A percentile compares a stretch with the other conserved stretches of the same genome.
phyloP scores from a whole-genome alignment of 2,797 vertebrate species.

The Orestias chungarensis region DNA sequence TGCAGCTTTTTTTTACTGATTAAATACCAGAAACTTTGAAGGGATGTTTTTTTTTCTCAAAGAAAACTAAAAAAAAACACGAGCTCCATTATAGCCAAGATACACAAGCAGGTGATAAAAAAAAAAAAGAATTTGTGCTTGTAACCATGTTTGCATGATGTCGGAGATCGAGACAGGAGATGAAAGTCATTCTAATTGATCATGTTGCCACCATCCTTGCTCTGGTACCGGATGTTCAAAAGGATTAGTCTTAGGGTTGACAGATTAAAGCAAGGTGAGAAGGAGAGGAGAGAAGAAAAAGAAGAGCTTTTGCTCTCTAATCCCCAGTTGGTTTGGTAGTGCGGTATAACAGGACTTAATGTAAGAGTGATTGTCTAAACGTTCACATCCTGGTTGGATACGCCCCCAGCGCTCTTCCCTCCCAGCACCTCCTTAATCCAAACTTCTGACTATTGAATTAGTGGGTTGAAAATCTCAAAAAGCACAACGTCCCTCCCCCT shows the following conservation, averaged over 20 bases:
- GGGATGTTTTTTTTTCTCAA: conserved; percentile 26
- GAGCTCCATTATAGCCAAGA: conserved; percentile 19
- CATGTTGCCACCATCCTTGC: conserved; percentile 61
- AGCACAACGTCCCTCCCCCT: conserved; percentile 35
- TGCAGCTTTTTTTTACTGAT: not conserved
- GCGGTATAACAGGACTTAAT: conserved; percentile 65
- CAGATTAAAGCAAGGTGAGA: conserved; percentile 76
- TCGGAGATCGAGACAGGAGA: conserved; percentile 54
- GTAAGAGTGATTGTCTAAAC: conserved; percentile 65
- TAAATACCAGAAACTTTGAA: conserved; percentile 23
- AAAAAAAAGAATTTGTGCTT: conserved; percentile 62
- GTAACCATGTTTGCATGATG: conserved; percentile 63
- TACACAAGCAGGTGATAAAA: conserved; percentile 27
- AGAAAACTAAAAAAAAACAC: conserved; percentile 39
- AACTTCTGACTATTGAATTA: conserved; percentile 79
- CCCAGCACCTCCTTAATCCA: conserved; percentile 61
- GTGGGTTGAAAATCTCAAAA: conserved; percentile 78
- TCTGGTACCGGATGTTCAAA: conserved; percentile 77
- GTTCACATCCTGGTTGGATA: conserved; percentile 47
- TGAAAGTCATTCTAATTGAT: conserved; percentile 79
- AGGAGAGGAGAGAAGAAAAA: conserved; percentile 56
- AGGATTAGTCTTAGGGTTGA: conserved; percentile 75
- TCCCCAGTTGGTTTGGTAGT: conserved; percentile 59
- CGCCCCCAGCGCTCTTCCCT: conserved; percentile 45
- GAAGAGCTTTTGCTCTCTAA: conserved; percentile 62